A percentile compares a stretch with the other conserved stretches of the same genome.
phyloP scores from a whole-genome alignment of 2,113 vertebrate genomes.

The Gasterosteus aculeatus region DNA sequence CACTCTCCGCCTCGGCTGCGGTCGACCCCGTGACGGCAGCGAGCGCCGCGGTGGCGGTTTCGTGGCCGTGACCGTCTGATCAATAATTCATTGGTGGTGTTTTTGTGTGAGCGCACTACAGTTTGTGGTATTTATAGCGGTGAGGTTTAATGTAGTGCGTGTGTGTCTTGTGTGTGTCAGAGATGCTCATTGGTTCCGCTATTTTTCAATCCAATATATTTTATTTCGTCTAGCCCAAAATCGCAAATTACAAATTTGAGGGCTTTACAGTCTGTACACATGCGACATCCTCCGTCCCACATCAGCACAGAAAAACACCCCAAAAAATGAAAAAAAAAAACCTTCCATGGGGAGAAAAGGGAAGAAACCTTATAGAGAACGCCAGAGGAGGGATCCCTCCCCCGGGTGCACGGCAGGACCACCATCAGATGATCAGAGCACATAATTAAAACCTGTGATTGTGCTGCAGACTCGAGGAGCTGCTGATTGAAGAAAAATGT shows the following conservation, averaged over 20 bases:
- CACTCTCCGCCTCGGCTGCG: slow-evolving; percentile 46
- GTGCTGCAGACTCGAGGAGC: slow-evolving; percentile 10
- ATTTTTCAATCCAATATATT: too few relatives aligned
- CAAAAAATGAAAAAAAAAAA: too few relatives aligned
- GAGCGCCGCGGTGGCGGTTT: slow-evolving; percentile 67
- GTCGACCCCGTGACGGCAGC: slow-evolving; percentile 53
- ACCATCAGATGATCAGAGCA: neutral
- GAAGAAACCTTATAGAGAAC: too few relatives aligned
- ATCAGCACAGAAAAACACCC: too few relatives aligned
- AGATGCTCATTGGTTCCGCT: slow-evolving; percentile 10
- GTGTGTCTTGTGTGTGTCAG: slow-evolving; percentile 17
- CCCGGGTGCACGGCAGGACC: too few relatives aligned
- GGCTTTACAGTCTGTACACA: too few relatives aligned
- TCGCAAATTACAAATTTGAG: too few relatives aligned
- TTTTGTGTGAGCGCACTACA: neutral
- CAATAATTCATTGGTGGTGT: slow-evolving; percentile 72
- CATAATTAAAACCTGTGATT: slow-evolving; percentile 9
- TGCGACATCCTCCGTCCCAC: too few relatives aligned
- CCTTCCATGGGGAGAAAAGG: too few relatives aligned
- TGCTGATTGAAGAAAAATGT: slow-evolving; percentile 16
- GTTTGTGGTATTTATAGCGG: neutral
- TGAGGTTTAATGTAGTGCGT: neutral
- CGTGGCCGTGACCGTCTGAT: slow-evolving; percentile 62
- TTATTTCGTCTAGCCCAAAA: too few relatives aligned
- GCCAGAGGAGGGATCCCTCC: too few relatives aligned